Evolutionary conservation across 2,797 vertebrate genomes (phyloP), one percentile per base, ranked within the genome.

Genomic region (Coracias cyanogaster): DNA sequence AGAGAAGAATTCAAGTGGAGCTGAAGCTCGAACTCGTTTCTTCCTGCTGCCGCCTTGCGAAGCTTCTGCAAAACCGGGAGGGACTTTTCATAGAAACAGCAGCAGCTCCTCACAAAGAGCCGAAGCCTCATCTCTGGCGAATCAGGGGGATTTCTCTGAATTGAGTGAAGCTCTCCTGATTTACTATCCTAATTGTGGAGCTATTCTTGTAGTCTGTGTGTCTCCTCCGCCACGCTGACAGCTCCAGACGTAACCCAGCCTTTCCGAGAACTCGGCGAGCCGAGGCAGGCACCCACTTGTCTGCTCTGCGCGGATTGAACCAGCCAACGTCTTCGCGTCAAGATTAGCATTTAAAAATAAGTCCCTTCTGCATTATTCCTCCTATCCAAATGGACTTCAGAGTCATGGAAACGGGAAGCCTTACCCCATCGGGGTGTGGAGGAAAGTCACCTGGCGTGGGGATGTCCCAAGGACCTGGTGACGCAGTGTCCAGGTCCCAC

Each of bases 101-200:
- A 61, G 52, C 65, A 25, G 76, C 80, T 89, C 92, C 16, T 2
- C 6, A 0, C 61, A 26, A 9, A 46, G 71, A 86, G 78, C 65
- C 82, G 4, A 57, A 84, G 72, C 21, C 71, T 76, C 2, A 0
- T 24, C 88, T 84, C 39, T 15, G 39, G 60, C 62, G 86, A 62
- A 76, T 28, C 43, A 31, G 55, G 71, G 81, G 86, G n/a, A 86
- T 76, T 84, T 87, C 93, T 86, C 17, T 77, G 83, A 89, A 45
- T 0, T 35, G 92, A 95, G 86, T 73, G 92, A 91, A 6, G 55
- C 33, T 94, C 89, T 82, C 69, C 83, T 52, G 86, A 73, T 87
- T 93, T 90, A 60, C 92, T 90, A 12, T 3, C 89, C 93, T 82
- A 79, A 95, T 89, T 82, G 86, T 45, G 48, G 93, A 94, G 83